Evolutionary conservation across 2,113 vertebrate species (phyloP), one percentile per base, ranked within the genome.

Genomic region (Sylvilagus bachmani): DNA sequence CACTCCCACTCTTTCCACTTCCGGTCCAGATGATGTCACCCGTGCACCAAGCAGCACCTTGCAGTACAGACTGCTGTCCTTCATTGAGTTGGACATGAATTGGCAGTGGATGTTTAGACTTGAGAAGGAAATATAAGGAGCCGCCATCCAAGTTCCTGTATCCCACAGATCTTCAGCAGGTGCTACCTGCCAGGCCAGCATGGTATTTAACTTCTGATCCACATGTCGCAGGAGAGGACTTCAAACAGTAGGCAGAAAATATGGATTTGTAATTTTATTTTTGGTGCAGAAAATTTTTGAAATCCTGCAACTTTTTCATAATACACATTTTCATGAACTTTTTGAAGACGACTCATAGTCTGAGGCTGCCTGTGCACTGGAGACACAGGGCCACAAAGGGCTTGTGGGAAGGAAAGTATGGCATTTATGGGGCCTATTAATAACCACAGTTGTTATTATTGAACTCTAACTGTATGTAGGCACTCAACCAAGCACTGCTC

Each of bases 61-160:
- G 33, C 71, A 75, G 33, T 33, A 88, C 3, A 0, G 12, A 44
- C 22, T 49, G 84, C 10, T 74, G 22, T 29, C 31, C 19, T 17
- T 36, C 14, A 38, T 44, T 44, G 44, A 44, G 10, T 62, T 82
- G 93, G 69, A 49, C 14, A 67, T 10, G 44, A 61, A 75, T 77
- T 94, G 75, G 93, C 89, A 71, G 93, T 84, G 77, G 84, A 66
- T 24, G 55, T 95, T 94, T 95, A 95, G 66, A 86, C 49, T 95
- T 49, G 14, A 36, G 51, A 51, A 80, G 94, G 92, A 97, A 89
- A 96, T 96, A 1, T 90, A 51, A 66, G 33, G 36, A 66, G 17
- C 13, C 29, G 36, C 64, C 55, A 77, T 2, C 10, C 3, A 21
- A 61, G 24, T 22, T 71, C 67, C 36, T 91, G 51, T 24, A 66